Evolutionary conservation across 1,140 invertebrate genomes (phyloP).

Genomic region (Muscidifurax raptorellus): DNA sequence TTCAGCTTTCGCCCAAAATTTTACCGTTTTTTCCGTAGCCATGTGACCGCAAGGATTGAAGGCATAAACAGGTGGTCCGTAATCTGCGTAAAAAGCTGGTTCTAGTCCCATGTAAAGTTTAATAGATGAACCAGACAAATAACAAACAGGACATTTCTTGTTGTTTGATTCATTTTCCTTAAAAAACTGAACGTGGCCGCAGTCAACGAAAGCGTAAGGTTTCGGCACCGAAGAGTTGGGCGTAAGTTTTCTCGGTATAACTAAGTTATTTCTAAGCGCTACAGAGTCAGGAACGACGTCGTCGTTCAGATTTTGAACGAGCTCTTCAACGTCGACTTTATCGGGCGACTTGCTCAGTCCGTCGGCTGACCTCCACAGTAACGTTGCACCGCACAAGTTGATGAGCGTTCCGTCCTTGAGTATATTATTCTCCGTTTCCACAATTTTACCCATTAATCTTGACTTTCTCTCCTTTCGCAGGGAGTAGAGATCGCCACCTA

Average conservation of each 20-base stretch:
- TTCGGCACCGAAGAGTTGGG: conserved; percentile 84
- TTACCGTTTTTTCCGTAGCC: conserved; percentile 97
- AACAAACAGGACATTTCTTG: conserved; percentile 95
- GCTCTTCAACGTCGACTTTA: conserved; percentile 91
- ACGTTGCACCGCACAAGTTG: conserved; percentile 98
- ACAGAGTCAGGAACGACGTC: conserved; percentile 93
- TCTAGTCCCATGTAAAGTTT: conserved; percentile 97
- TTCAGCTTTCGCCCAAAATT: conserved; percentile 94
- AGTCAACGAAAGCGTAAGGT: conserved; percentile 98
- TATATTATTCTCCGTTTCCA: conserved; percentile 91
- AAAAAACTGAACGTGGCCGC: conserved; percentile 97
- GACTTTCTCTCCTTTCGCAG: conserved; percentile 95
- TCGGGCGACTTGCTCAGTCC: conserved; percentile 96
- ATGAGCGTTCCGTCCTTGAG: conserved; percentile 98
- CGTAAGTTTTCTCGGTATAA: conserved; percentile 93
- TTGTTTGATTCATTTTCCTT: conserved; percentile 91
- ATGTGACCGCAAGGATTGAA: conserved; percentile 99
- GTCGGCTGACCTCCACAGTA: conserved; percentile 97
- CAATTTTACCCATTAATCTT: conserved; percentile 88
- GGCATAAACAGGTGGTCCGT: conserved; percentile 90
- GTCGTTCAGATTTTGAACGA: conserved; percentile 97
- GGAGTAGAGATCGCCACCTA: conserved; percentile 96
- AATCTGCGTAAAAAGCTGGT: conserved; percentile 96
- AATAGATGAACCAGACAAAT: conserved; percentile 87
- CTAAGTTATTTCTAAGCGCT: conserved; percentile 94